Base-by-base conservation (phyloP, 2,888 invertebrate genomes). In the Pandemis cinnamomeana region DNA sequence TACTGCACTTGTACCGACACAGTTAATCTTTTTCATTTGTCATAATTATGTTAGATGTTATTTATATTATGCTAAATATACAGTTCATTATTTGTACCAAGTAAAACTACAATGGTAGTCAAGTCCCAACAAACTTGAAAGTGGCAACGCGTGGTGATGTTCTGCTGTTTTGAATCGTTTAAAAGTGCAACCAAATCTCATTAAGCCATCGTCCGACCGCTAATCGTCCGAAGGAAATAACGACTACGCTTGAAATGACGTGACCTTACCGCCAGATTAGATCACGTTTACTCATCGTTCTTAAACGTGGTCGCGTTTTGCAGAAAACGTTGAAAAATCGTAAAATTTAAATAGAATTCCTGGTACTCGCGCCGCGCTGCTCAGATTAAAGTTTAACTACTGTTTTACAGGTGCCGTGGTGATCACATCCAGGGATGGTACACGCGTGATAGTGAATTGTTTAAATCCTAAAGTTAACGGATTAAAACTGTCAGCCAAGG, bases 271-370 rank as follows among this genome's bases (percentile, higher is more conserved):
- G 48, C 7, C 36, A 51, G 66, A 66, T 66, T 51, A 66, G 51
- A 66, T 66, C 66, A 66, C 51, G 66, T 51, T 66, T 66, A 51
- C 46, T 46, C 20, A 64, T 42, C 46, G 15, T 20, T 27, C 44
- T 61, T 27, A 61, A 44, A 42, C 13, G 27, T 20, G 44, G 46
- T 41, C 36, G 41, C 66, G 13, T 62, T 41, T 64, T 51, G 36
- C 51, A 51, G 51, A n/a, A 66, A 36, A 51, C 66, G 51, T 27
- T 46, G 46, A 3, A 7, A 64, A 64, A 64, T 64, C 63, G 63
- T 64, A 46, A 64, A 66, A 66, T 51, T 27, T 51, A 51, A 66
- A 66, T 66, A 66, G 27, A 48, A 51, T 51, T n/a, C 6, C 41
- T 5, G 36, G 66, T 48, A 66, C n/a, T 41, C n/a, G 51, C 8